These are phyloP conservation scores for Ochotona curzoniae DNA, from an alignment of 2,113 vertebrate species.

Conservation along the genomic window DNA sequence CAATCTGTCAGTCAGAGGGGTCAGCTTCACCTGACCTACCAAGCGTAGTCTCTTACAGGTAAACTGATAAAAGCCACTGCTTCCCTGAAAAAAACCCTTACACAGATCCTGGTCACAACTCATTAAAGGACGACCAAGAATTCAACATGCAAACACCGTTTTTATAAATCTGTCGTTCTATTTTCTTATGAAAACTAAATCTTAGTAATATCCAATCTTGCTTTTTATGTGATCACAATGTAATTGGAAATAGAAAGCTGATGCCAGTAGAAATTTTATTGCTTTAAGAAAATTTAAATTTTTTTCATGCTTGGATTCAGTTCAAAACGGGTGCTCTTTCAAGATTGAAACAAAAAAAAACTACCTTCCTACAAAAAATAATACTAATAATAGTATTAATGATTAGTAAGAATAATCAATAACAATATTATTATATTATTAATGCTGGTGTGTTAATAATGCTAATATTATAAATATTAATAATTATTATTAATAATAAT, in stretches of 20 bases:
- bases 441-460: too few species aligned
- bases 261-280: not conserved
- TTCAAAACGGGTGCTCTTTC: not conserved
- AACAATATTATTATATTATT: too few species aligned
- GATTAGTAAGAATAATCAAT: too few species aligned
- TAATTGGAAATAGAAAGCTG: not conserved
- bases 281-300: not conserved
- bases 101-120: not conserved
- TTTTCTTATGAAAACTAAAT: not conserved
- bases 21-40: not conserved
- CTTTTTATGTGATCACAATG: not conserved
- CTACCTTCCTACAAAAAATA: not conserved
- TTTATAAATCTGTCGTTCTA: not conserved
- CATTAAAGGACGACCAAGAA: not conserved
- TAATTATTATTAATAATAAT: too few species aligned
- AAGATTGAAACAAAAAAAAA: not conserved
- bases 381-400: too few species aligned
- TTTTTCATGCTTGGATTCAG: constrained; percentile 8
- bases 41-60: not conserved
- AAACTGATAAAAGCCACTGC: not conserved
- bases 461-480: too few species aligned
- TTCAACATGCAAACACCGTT: not conserved
- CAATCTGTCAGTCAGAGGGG: not conserved
- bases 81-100: not conserved
- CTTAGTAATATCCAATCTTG: not conserved